Conservation (phyloP, 2,888 invertebrate genomes). For the Drosophila seclusa region DNA sequence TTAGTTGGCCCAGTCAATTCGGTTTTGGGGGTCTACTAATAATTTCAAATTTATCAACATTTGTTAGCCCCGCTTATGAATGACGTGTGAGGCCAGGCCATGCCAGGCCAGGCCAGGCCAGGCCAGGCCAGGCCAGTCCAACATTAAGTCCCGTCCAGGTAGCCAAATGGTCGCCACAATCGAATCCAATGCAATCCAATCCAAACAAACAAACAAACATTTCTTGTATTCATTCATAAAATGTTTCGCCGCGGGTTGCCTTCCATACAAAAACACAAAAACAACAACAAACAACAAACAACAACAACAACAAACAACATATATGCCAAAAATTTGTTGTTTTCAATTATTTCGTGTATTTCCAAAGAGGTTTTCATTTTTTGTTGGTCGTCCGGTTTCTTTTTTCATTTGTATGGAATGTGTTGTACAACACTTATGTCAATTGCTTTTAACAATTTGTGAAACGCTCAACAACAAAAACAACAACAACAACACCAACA, state of each 20-base stretch:
- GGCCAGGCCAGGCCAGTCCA: background rate
- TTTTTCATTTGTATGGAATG: conserved; percentile 28
- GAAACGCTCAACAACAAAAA: conserved; percentile 1
- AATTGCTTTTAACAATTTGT: conserved; percentile 50
- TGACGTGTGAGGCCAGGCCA: conserved; percentile 66
- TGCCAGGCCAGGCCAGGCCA: background rate
- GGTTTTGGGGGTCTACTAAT: conserved; percentile 65
- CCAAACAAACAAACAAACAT: conserved; percentile 13
- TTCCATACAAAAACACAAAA: background rate
- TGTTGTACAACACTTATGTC: conserved; percentile 42
- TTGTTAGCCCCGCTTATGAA: conserved; percentile 79
- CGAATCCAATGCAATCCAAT: conserved; percentile 2
- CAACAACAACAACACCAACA: background rate
- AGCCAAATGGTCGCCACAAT: conserved; percentile 65
- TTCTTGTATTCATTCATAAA: conserved; percentile 68
- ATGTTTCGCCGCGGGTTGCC: conserved; percentile 50
- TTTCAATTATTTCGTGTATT: conserved; percentile 57
- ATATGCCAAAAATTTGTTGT: conserved; percentile 56
- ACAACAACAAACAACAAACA: background rate
- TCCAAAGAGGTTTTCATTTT: conserved; percentile 15
- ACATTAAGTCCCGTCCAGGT: conserved; percentile 51
- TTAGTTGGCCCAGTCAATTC: conserved; percentile 43
- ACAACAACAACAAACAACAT: conserved; percentile 1
- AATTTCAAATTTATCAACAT: conserved; percentile 80
- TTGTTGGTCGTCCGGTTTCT: conserved; percentile 25